A percentile compares a stretch with the other conserved stretches of the same genome.
Conservation (phyloP, 2,888 invertebrate genomes). For the Amphimallon solstitiale region DNA sequence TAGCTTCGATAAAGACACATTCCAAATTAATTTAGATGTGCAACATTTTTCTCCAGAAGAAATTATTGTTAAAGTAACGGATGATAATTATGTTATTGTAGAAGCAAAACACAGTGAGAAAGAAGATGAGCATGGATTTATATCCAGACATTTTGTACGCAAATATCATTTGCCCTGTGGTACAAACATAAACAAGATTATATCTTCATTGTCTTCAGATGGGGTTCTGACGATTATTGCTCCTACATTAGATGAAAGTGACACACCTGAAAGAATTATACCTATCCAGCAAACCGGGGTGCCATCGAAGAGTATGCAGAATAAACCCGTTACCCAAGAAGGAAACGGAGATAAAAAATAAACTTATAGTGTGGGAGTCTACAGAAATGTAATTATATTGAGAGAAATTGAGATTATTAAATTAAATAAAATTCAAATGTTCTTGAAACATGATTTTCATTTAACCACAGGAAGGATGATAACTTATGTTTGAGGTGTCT, state of each 20-base stretch:
- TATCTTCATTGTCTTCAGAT: conserved; percentile 21
- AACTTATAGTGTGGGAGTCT: too few relatives aligned
- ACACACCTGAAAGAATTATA: conserved; percentile 1
- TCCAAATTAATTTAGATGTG: conserved; percentile 29
- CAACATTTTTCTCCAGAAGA: conserved; percentile 32
- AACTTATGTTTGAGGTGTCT: too few relatives aligned
- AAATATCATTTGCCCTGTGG: conserved; percentile 27
- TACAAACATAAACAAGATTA: conserved; percentile 8
- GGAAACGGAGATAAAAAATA: not conserved
- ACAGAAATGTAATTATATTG: too few relatives aligned
- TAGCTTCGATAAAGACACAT: not conserved
- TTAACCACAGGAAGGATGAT: too few relatives aligned
- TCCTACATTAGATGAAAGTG: conserved; percentile 6
- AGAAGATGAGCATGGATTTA: conserved; percentile 24
- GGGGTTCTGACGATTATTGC: conserved; percentile 33
- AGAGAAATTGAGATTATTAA: too few relatives aligned
- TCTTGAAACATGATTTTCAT: too few relatives aligned
- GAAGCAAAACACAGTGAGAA: conserved; percentile 30
- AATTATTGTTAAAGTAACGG: conserved; percentile 27
- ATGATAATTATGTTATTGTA: conserved; percentile 19
- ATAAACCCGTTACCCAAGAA: not conserved
- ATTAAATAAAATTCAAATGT: too few relatives aligned
- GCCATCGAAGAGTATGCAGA: not conserved
- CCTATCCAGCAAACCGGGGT: conserved; percentile 18
- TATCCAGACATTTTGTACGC: conserved; percentile 33